phyloP scores from a whole-genome alignment of 2,888 invertebrate genomes.

The Calliphora vomitoria region DNA sequence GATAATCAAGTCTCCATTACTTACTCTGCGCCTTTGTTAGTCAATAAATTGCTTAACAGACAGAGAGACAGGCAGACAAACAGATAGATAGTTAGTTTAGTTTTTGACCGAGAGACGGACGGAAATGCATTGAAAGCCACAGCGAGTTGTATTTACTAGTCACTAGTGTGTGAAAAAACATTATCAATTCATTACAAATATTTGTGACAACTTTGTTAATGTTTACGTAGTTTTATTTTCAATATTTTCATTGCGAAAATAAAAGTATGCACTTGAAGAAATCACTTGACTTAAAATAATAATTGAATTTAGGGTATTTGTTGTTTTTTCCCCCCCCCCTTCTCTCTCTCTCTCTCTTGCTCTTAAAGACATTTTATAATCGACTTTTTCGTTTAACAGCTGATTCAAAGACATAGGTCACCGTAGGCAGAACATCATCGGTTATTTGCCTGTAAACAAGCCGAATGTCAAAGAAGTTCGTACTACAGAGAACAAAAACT shows the following conservation, averaged over 20 bases:
- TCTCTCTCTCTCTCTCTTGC: too few relatives aligned
- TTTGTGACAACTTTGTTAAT: slow-evolving; percentile 53
- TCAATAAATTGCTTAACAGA: slow-evolving; percentile 52
- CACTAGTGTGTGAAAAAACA: slow-evolving; percentile 58
- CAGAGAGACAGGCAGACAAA: slow-evolving; percentile 14
- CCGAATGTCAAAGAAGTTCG: too few relatives aligned
- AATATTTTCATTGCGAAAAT: slow-evolving; percentile 30
- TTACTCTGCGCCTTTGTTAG: slow-evolving; percentile 57
- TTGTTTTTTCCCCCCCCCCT: too few relatives aligned
- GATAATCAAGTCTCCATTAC: slow-evolving; percentile 61
- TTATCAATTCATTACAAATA: slow-evolving; percentile 64
- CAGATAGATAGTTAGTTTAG: background rate
- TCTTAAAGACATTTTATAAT: too few relatives aligned
- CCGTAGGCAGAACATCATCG: too few relatives aligned
- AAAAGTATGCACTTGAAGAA: slow-evolving; percentile 22
- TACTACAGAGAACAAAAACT: too few relatives aligned
- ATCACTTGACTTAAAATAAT: background rate
- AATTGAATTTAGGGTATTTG: too few relatives aligned
- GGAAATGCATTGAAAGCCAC: slow-evolving; percentile 29
- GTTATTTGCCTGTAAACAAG: too few relatives aligned
- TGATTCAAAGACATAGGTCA: too few relatives aligned
- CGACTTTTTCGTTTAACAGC: too few relatives aligned
- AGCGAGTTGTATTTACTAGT: slow-evolving; percentile 8
- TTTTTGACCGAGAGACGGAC: slow-evolving; percentile 2
- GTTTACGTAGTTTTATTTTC: slow-evolving; percentile 15